Base-by-base conservation (phyloP, 2,797 vertebrate species). In the Rhinophrynus dorsalis region DNA sequence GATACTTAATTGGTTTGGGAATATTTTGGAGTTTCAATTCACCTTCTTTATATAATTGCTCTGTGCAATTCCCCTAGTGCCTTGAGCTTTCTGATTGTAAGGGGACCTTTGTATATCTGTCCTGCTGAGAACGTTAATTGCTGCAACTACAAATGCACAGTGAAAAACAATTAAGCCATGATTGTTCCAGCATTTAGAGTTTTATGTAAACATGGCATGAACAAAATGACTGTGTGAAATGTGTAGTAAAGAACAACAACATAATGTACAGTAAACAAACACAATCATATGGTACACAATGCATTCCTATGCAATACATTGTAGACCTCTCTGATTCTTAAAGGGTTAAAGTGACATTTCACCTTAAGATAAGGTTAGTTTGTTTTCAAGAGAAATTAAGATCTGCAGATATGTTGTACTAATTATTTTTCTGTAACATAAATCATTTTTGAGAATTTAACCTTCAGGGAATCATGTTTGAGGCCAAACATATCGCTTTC, bases 1-100 rank as follows among this genome's bases (percentile, higher is more conserved):
- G 37, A 54, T 54, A 4, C 10, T 27, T 69, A 69, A 69, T 69
- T 69, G 58, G 67, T 69, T 62, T 62, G 48, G 67, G 48, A 47
- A 62, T 62, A 37, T 55, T 51, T 20, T 38, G 47, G 27, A 42
- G 15, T 29, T 23, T 11, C 24, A 44, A 32, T 52, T 35, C 59
- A 15, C 38, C 50, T 62, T 45, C 38, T 38, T 51, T 6, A 18
- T 70, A 62, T 55, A 70, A 70, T 67, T 58, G 42, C 54, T 26
- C 30, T 47, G 15, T 37, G 3, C n/a, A 29, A 62, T 55, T 29
- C 32, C 29, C 37, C 29, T 26, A 11, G 50, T 17, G 9, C 21
- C 37, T 42, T 26, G 15, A 47, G 17, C 26, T n/a, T 45, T 37
- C 37, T 35, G 58, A 55, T 35, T 47, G 48, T 45, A 44, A 44